phyloP scores from a whole-genome alignment of 2,113 vertebrate genomes.

The Pseudopipra pipra region DNA sequence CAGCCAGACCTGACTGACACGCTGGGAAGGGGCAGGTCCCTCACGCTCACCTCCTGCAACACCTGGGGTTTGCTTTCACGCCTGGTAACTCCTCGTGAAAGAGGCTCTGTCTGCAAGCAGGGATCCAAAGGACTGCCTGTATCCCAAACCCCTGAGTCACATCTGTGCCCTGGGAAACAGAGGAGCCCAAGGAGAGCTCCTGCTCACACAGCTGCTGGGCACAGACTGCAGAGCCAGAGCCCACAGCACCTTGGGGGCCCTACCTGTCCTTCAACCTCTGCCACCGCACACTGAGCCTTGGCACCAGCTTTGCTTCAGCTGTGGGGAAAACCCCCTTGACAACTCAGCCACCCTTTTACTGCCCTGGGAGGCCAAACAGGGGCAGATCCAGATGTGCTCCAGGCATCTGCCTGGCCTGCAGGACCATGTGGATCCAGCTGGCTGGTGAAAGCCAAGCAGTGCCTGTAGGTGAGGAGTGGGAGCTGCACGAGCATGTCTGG shows the following conservation, averaged over 20 bases:
- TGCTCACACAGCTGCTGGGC: neutral
- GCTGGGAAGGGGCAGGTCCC: neutral
- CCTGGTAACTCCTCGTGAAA: neutral
- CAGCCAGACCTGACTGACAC: neutral
- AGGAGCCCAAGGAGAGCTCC: neutral
- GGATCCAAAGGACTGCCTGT: neutral
- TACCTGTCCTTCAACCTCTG: rapidly evolving
- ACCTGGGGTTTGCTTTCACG: neutral
- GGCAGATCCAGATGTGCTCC: neutral
- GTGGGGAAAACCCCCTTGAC: neutral
- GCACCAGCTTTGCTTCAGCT: neutral
- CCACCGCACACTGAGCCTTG: neutral
- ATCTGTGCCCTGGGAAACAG: neutral
- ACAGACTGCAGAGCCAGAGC: neutral
- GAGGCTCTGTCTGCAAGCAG: neutral
- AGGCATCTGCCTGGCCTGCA: neutral
- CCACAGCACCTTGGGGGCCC: neutral
- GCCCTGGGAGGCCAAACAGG: neutral
- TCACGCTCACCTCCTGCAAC: neutral
- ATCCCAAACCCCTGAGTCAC: neutral
- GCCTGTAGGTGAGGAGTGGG: neutral
- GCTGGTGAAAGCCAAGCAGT: neutral
- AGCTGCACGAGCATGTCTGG: neutral
- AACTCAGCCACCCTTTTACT: neutral
- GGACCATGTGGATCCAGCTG: neutral